Evolutionary conservation across 2,113 vertebrate genomes (phyloP).

Genomic region (Myotis yumanensis): DNA sequence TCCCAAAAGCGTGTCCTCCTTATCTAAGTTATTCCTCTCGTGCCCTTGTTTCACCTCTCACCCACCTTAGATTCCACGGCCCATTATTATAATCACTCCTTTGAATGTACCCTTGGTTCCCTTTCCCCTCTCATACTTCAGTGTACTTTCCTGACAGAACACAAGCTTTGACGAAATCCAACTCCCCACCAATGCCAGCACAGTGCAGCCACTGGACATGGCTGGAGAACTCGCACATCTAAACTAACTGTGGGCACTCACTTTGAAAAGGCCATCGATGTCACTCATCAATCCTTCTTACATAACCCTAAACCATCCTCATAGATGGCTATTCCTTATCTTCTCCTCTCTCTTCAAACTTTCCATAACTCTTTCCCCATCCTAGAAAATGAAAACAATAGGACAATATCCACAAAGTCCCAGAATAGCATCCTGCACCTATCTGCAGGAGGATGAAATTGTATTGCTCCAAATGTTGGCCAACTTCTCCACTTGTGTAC

Average conservation of each 20-base stretch:
- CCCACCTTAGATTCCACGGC: background rate
- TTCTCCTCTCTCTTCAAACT: background rate
- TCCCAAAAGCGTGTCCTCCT: background rate
- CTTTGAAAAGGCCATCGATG: background rate
- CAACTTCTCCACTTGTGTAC: background rate
- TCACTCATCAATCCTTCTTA: background rate
- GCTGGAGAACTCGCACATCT: background rate
- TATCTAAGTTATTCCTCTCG: background rate
- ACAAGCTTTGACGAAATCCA: background rate
- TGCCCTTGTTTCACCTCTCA: background rate
- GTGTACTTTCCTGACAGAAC: background rate
- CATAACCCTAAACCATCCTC: background rate
- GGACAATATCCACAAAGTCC: background rate
- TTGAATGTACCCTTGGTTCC: background rate
- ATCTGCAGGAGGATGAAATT: background rate
- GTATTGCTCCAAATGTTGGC: too few species aligned
- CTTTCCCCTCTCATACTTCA: background rate
- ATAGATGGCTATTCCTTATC: background rate
- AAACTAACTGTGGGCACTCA: background rate
- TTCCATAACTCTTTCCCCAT: background rate
- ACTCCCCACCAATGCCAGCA: background rate
- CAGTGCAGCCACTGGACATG: background rate
- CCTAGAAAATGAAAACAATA: background rate
- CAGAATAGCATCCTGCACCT: background rate
- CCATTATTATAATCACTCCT: background rate